phyloP scores from a whole-genome alignment of 2,888 invertebrate genomes.

The Apotomis betuletana region DNA sequence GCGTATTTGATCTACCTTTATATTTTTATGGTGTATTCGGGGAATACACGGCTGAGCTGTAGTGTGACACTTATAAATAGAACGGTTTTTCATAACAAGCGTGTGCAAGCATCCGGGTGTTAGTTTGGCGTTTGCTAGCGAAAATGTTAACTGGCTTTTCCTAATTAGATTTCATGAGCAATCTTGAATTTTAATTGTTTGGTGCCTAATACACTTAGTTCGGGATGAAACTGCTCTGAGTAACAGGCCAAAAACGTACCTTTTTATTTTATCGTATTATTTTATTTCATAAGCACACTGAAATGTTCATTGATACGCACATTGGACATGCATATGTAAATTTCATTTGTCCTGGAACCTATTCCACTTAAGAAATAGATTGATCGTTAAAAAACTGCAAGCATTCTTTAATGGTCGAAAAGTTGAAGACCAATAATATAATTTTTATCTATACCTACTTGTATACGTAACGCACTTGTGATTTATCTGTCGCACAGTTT shows the following conservation, averaged over 20 bases:
- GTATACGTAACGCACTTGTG: neutral
- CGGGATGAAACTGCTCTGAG: too few species aligned
- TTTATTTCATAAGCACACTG: too few species aligned
- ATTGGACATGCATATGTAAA: neutral
- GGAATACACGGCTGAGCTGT: slow-evolving; percentile 8
- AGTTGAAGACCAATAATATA: neutral
- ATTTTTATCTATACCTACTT: neutral
- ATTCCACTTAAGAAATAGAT: too few species aligned
- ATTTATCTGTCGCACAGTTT: slow-evolving; percentile 5
- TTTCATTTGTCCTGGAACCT: too few species aligned
- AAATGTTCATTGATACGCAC: too few species aligned
- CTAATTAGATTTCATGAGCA: neutral
- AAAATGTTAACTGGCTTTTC: neutral
- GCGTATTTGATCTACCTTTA: slow-evolving; percentile 29
- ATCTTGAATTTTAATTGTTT: neutral
- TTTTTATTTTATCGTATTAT: too few species aligned
- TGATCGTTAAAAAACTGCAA: too few species aligned
- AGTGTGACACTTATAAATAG: slow-evolving; percentile 36
- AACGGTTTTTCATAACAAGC: slow-evolving; percentile 26
- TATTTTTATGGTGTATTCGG: slow-evolving; percentile 25
- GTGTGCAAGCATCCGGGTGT: slow-evolving; percentile 21
- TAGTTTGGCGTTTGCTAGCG: neutral
- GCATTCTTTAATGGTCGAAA: too few species aligned
- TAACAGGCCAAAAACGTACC: too few species aligned
- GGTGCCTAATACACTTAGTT: too few species aligned